Base-by-base conservation (phyloP, 2,888 invertebrate species). In the Ischnus inquisitorius region DNA sequence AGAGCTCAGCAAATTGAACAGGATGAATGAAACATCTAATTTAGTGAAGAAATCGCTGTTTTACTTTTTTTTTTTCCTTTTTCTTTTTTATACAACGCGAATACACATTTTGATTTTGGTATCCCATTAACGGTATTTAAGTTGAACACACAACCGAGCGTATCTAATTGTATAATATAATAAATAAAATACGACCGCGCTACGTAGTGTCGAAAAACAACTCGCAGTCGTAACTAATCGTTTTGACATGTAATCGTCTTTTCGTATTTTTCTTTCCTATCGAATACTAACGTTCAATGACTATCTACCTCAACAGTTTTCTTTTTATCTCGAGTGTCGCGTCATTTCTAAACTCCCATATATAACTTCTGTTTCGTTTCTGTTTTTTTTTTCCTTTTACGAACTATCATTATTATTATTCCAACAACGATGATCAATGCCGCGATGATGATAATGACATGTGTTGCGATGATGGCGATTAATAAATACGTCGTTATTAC, bases 391-490 rank as follows among this genome's bases (percentile, higher is more conserved):
- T 57, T 4, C 1, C 25, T 25, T 1, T 54, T 22, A 64, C 22
- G 22, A 68, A 78, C 64, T 76, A 25, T 48, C 68, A 78, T 46
- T 48, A 74, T 77, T 77, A 78, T 84, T 78, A 82, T 85, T 82
- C 72, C 84, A 85, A 85, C 83, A 86, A 86, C 84, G 77, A 86
- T 86, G 86, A 76, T 67, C 34, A 62, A 77, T 83, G 83, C 51
- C n/a, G 60, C 57, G 74, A 84, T 84, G 77, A 81, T 81, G 72
- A 77, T 16, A 68, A 84, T 81, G 81, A 83, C 64, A 39, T 71
- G 19, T 79, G 65, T 78, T 34, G 39, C 39, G 71, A 64, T 54
- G 54, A 68, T 82, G 78, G 67, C 67, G 48, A 77, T 78, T 64
- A 68, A 67, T 25, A 80, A 77, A 69, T 74, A 76, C 39, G 60